Conservation (phyloP, 2,888 invertebrate genomes). For the Busseola fusca region DNA sequence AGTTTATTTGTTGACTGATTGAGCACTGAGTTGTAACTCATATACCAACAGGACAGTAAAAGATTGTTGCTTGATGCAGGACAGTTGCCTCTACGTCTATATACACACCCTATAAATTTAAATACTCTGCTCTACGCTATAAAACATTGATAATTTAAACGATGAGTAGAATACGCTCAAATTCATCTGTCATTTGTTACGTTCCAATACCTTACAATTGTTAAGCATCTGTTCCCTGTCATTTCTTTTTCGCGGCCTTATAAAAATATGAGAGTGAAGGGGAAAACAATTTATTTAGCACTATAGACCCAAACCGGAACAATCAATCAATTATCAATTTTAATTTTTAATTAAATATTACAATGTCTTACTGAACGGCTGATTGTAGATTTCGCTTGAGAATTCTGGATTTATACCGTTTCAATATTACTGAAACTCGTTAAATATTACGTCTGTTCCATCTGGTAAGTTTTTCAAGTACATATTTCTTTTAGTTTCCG, state of each 20-base stretch:
- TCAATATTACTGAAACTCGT: neutral
- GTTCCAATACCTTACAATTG: neutral
- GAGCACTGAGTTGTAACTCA: too few species aligned
- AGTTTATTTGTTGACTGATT: too few species aligned
- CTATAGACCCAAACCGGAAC: neutral
- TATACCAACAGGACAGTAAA: too few species aligned
- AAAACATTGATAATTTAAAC: neutral
- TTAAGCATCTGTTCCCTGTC: neutral
- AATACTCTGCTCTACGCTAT: too few species aligned
- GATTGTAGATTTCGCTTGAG: conserved; percentile 24
- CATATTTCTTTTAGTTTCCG: neutral
- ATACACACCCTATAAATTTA: too few species aligned
- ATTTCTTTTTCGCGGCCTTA: neutral
- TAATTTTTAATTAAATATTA: too few species aligned
- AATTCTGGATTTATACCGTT: conserved; percentile 25
- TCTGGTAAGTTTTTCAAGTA: conserved; percentile 18
- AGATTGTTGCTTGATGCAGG: too few species aligned
- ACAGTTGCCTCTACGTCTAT: too few species aligned
- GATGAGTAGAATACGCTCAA: neutral
- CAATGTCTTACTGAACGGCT: conserved; percentile 17
- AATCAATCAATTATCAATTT: neutral
- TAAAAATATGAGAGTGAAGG: neutral
- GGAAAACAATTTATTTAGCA: neutral
- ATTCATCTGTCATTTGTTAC: conserved; percentile 17
- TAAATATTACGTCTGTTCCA: neutral